phyloP scores from a whole-genome alignment of 2,797 vertebrate species.

The Phaenicophaeus curvirostris region DNA sequence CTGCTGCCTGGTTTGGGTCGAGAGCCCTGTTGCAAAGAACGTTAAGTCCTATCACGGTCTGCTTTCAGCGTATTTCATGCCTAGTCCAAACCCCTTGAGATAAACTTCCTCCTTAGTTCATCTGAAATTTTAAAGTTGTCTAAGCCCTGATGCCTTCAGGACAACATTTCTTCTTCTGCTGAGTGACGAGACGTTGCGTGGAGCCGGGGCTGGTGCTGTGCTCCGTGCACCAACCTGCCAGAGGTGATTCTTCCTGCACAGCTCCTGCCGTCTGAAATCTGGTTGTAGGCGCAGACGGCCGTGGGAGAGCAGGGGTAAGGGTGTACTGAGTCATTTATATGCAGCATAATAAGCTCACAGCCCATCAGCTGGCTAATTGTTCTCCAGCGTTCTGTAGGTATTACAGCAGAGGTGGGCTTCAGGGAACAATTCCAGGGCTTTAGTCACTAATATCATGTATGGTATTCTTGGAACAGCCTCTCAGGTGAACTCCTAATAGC shows the following conservation, averaged over 20 bases:
- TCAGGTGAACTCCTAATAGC: constrained; percentile 48
- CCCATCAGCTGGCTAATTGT: neutral
- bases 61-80: neutral
- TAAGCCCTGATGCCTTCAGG: neutral
- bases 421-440: constrained; percentile 38
- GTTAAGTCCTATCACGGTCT: neutral
- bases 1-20: neutral
- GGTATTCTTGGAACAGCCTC: constrained; percentile 58
- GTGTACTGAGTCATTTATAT: neutral
- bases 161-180: fast-evolving
- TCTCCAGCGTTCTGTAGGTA: neutral
- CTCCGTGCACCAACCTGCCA: fast-evolving
- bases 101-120: neutral
- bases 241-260: neutral
- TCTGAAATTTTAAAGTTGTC: neutral
- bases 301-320: neutral
- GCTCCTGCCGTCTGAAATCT: neutral
- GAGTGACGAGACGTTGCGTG: fast-evolving
- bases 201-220: neutral
- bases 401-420: constrained; percentile 4
- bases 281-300: neutral
- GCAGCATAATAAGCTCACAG: neutral
- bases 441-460: neutral
- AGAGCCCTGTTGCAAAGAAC: neutral
- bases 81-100: neutral